Evolutionary conservation across 2,888 invertebrate species (phyloP).

Genomic region (Chironomus riparius): DNA sequence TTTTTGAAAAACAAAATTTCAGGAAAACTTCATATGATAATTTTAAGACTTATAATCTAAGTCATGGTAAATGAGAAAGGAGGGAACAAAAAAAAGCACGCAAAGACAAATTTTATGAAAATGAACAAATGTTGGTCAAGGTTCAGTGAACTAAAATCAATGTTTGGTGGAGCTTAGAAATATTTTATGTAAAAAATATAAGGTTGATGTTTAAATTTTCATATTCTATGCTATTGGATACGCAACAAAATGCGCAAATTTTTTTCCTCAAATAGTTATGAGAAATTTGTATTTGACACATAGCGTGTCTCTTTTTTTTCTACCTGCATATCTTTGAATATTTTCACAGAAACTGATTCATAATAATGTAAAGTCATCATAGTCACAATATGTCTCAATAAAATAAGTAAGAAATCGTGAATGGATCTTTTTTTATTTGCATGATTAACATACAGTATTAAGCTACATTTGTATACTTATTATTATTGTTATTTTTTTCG

Average conservation of each 20-base stretch:
- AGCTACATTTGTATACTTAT: not conserved
- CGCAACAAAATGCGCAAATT: not conserved
- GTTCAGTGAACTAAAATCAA: constrained; percentile 14
- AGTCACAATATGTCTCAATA: no score
- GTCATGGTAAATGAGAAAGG: not conserved
- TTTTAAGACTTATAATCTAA: not conserved
- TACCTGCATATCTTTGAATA: no score
- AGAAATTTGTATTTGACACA: no score
- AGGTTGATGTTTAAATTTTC: not conserved
- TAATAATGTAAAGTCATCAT: no score
- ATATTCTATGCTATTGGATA: not conserved
- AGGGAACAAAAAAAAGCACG: not conserved
- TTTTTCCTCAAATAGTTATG: not conserved
- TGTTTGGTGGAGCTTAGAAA: constrained; percentile 20
- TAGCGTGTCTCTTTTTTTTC: no score
- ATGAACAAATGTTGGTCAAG: constrained; percentile 13
- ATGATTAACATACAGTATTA: not conserved
- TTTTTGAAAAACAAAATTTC: not conserved
- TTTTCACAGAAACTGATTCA: no score
- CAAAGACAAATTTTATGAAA: not conserved
- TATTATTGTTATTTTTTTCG: no score
- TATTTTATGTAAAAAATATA: not conserved
- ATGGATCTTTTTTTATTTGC: no score
- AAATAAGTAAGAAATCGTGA: no score
- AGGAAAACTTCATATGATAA: not conserved